phyloP scores from a whole-genome alignment of 1,140 invertebrate species.

The Bombus terrestris region DNA sequence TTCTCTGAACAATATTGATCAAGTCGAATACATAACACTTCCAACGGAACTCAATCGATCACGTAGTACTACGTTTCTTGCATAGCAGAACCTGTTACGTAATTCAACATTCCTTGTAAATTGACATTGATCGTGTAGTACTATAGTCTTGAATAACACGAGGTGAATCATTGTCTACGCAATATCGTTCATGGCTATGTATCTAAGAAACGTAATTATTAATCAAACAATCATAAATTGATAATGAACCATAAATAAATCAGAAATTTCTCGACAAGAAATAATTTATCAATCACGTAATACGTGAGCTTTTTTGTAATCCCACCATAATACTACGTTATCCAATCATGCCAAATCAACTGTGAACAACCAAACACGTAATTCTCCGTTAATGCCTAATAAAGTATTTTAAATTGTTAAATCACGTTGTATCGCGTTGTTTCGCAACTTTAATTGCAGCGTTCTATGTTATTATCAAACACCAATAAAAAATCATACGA shows the following conservation, averaged over 20 bases:
- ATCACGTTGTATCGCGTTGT: neutral
- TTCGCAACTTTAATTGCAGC: neutral
- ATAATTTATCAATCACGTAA: neutral
- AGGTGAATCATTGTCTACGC: neutral
- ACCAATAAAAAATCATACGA: neutral
- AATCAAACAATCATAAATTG: neutral
- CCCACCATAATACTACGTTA: neutral
- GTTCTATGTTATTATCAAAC: neutral
- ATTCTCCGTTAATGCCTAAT: neutral
- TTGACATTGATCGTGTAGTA: slow-evolving; percentile 1
- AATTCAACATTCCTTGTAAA: neutral
- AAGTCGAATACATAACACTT: neutral
- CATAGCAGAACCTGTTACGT: slow-evolving; percentile 3
- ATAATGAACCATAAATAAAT: neutral
- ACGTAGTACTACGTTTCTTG: slow-evolving; percentile 15
- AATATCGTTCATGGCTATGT: neutral
- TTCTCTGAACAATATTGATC: neutral
- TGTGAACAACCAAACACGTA: neutral
- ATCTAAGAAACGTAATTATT: neutral
- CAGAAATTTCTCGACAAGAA: neutral
- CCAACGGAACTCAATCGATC: slow-evolving; percentile 2
- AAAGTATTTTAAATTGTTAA: neutral
- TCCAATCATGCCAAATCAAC: neutral
- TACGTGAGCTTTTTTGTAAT: neutral
- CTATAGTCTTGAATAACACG: slow-evolving; percentile 1